These are phyloP conservation scores for Hippopotamyrus pictus DNA, from an alignment of 2,797 vertebrate genomes.

Conservation along the genomic window DNA sequence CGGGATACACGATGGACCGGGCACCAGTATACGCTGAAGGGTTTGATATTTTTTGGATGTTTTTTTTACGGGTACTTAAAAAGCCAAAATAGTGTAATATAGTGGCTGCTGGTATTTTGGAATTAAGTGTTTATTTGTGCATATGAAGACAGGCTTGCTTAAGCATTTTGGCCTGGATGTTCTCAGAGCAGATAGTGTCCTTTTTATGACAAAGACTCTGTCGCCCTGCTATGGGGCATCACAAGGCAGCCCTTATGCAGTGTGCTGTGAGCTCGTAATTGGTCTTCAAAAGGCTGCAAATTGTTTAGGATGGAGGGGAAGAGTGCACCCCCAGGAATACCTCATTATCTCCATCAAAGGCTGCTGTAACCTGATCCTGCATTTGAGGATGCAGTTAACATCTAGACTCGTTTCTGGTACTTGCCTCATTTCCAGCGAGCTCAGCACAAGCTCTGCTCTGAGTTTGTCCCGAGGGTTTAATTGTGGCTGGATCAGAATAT, in stretches of 20 bases:
- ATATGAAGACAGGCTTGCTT: not conserved
- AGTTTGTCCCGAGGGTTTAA: not conserved
- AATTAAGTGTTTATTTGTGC: not conserved
- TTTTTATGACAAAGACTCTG: not conserved
- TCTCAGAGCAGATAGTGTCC: not conserved
- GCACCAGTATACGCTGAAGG: not conserved
- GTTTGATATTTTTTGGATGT: not conserved
- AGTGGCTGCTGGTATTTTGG: not conserved
- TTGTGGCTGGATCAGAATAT: not conserved
- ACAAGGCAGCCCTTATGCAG: not conserved
- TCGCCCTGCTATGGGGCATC: not conserved
- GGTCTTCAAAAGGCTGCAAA: conserved; percentile 39
- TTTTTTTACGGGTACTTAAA: not conserved
- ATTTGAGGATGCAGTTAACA: conserved; percentile 22
- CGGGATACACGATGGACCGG: not conserved
- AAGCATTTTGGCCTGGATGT: not conserved
- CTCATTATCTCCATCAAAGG: conserved; percentile 44
- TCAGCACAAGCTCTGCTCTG: not conserved
- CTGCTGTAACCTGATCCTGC: conserved; percentile 33
- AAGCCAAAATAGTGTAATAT: not conserved
- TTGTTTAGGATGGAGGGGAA: conserved; percentile 41
- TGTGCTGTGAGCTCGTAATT: conserved; percentile 36
- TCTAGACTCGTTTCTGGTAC: not conserved
- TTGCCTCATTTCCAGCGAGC: not conserved
- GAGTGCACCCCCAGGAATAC: conserved; percentile 36